phyloP scores from a whole-genome alignment of 2,113 vertebrate genomes.

The Sprattus sprattus region DNA sequence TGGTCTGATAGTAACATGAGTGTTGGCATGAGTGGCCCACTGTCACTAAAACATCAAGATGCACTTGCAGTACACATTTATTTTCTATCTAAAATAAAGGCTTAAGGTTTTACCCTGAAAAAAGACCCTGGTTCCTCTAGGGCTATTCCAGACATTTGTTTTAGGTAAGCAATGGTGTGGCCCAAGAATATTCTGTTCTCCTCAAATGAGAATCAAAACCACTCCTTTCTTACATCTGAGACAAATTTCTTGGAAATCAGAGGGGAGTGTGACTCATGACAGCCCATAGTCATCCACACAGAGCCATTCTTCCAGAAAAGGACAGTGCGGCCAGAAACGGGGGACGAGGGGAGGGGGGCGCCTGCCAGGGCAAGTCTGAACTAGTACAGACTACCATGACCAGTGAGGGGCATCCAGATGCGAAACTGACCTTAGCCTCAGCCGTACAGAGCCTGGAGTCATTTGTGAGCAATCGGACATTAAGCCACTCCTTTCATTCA shows the following conservation, averaged over 20 bases:
- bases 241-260: background rate
- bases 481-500: background rate
- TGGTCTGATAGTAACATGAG: background rate
- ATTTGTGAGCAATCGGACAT: background rate
- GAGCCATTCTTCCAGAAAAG: constrained; percentile 7
- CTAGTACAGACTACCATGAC: background rate
- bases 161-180: background rate
- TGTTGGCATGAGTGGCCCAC: background rate
- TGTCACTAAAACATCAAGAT: background rate
- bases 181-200: background rate
- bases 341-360: background rate
- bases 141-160: background rate
- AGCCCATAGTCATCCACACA: background rate
- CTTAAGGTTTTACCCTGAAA: background rate
- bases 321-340: background rate
- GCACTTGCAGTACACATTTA: background rate
- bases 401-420: background rate
- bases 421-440: background rate
- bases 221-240: background rate
- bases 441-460: background rate
- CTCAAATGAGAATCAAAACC: background rate
- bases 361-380: background rate
- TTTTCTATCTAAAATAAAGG: background rate
- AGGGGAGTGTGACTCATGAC: background rate
- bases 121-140: background rate